phyloP scores from a whole-genome alignment of 2,888 invertebrate genomes.

The Polyommatus icarus region DNA sequence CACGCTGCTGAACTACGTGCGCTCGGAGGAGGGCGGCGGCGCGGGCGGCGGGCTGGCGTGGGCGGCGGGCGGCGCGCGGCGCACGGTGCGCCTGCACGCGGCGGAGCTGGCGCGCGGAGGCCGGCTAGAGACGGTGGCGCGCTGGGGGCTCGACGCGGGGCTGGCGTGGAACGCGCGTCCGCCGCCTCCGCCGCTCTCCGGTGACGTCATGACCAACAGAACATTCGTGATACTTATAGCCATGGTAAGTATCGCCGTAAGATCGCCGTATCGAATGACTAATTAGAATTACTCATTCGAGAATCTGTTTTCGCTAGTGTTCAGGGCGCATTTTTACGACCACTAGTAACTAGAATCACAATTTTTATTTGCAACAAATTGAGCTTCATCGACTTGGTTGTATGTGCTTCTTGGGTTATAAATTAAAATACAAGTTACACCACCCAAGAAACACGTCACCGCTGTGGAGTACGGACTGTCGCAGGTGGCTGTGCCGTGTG shows the following conservation, averaged over 20 bases:
- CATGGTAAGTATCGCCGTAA: not conserved
- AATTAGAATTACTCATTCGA: too few species aligned
- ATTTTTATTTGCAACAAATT: too few species aligned
- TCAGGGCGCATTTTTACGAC: too few species aligned
- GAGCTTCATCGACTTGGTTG: too few species aligned
- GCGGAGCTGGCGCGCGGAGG: conserved; percentile 41
- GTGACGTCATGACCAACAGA: conserved; percentile 33
- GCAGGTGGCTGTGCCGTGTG: too few species aligned
- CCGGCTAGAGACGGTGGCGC: conserved; percentile 34
- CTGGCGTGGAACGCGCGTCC: conserved; percentile 24
- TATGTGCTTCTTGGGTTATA: too few species aligned
- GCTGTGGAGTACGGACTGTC: too few species aligned
- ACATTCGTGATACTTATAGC: conserved; percentile 34
- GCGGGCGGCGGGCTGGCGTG: conserved; percentile 37
- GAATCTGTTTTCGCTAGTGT: too few species aligned
- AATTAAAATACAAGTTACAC: too few species aligned
- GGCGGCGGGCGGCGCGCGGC: conserved; percentile 38
- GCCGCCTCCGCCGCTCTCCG: conserved; percentile 31
- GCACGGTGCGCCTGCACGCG: conserved; percentile 37
- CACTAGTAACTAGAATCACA: too few species aligned
- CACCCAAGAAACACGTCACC: too few species aligned
- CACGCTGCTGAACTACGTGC: conserved; percentile 67
- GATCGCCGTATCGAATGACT: too few species aligned
- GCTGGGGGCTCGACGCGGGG: conserved; percentile 31
- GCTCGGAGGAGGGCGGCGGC: conserved; percentile 50